Percentiles rank a stretch among this genome's conserved stretches.
Evolutionary conservation across 2,113 vertebrate genomes (phyloP).

Genomic region (Corythaixoides concolor): DNA sequence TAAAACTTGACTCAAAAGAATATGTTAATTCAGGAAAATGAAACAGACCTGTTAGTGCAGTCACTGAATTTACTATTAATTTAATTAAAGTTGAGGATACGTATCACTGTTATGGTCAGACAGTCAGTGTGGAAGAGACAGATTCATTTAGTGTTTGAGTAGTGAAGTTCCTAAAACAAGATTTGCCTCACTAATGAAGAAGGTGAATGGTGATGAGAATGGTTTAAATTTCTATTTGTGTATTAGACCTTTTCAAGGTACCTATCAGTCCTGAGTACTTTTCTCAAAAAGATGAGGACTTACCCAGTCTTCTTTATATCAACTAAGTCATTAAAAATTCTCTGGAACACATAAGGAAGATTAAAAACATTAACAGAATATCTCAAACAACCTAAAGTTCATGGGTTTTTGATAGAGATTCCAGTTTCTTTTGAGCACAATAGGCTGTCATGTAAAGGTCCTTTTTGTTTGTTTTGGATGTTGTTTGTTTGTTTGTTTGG

Average conservation of each 20-base stretch:
- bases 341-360: not conserved
- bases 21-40: slow-evolving; percentile 62
- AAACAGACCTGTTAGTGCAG: slow-evolving; percentile 39
- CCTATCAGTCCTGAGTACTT: slow-evolving; percentile 30
- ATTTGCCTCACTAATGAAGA: slow-evolving; percentile 15
- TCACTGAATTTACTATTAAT: slow-evolving; percentile 59
- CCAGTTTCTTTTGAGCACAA: not conserved
- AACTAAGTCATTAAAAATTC: not conserved
- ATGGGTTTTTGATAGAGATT: not conserved
- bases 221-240: slow-evolving; percentile 48
- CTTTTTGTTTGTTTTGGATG: not conserved
- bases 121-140: slow-evolving; percentile 29
- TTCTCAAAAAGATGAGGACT: slow-evolving; percentile 19
- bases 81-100: slow-evolving; percentile 55
- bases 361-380: not conserved
- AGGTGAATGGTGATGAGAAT: slow-evolving; percentile 14
- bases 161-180: slow-evolving; percentile 41
- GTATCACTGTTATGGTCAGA: slow-evolving; percentile 24
- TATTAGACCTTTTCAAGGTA: slow-evolving; percentile 40
- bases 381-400: not conserved
- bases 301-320: slow-evolving; percentile 21
- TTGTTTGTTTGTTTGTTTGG: not conserved
- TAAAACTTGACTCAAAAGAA: slow-evolving; percentile 63
- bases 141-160: slow-evolving; percentile 60
- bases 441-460: not conserved